phyloP scores from a whole-genome alignment of 2,888 invertebrate species.

The Pecten maximus region DNA sequence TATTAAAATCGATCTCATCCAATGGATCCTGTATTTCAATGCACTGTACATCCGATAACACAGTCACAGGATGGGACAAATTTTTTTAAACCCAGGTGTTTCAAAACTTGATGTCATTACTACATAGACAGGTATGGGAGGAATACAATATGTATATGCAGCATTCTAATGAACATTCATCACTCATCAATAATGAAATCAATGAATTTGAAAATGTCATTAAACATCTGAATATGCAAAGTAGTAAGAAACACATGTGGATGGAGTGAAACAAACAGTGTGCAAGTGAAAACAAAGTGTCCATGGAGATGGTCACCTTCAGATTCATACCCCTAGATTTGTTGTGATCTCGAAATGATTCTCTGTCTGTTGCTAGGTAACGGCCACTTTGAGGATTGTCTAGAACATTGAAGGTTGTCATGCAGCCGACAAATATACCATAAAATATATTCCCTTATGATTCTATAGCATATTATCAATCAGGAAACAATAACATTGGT shows the following conservation, averaged over 20 bases:
- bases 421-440: not conserved
- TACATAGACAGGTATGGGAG: no score
- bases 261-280: slow-evolving; percentile 25
- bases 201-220: slow-evolving; percentile 15
- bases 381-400: slow-evolving; percentile 29
- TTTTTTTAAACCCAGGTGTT: no score
- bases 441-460: no score
- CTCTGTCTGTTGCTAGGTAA: slow-evolving; percentile 15
- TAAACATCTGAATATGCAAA: not conserved
- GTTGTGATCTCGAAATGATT: not conserved
- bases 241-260: not conserved
- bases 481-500: not conserved
- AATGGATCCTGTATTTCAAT: no score
- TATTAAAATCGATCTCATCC: no score
- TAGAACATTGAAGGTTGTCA: not conserved
- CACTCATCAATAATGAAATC: not conserved
- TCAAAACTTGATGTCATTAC: no score
- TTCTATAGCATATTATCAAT: not conserved
- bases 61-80: no score
- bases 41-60: no score
- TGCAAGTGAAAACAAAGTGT: slow-evolving; percentile 12
- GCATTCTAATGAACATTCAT: not conserved
- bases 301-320: not conserved
- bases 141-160: not conserved
- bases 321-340: slow-evolving; percentile 23